Conservation (phyloP, 2,113 vertebrate species). For the Anas platyrhynchos region DNA sequence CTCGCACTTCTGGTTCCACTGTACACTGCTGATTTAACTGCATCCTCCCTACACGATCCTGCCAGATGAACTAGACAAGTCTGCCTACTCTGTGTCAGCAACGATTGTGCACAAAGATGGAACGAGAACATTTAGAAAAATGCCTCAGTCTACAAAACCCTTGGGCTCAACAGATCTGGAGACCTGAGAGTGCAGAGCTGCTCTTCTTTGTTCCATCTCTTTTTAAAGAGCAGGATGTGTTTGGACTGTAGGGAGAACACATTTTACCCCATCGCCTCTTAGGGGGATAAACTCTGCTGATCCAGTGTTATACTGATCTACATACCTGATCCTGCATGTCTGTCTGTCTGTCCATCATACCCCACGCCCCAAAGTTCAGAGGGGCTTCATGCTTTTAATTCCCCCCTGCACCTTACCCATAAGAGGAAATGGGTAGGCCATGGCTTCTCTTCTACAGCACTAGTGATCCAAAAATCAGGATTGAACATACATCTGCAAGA, state of each 20-base stretch:
- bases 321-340: background rate
- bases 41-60: background rate
- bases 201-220: background rate
- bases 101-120: slow-evolving; percentile 31
- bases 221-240: background rate
- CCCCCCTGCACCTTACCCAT: background rate
- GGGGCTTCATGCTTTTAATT: background rate
- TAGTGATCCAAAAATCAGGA: background rate
- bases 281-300: background rate
- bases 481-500: background rate
- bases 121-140: slow-evolving; percentile 30
- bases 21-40: background rate
- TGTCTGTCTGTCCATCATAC: too few species aligned
- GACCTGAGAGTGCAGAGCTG: background rate
- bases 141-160: slow-evolving; percentile 5
- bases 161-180: background rate
- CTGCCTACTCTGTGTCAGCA: slow-evolving; percentile 34
- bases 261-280: background rate
- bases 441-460: background rate
- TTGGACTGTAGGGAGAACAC: background rate
- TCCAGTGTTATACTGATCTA: background rate
- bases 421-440: background rate
- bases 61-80: slow-evolving; percentile 40
- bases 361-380: background rate
- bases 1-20: slow-evolving; percentile 40